phyloP scores from a whole-genome alignment of 2,797 vertebrate species.

The Aldrovandia affinis region DNA sequence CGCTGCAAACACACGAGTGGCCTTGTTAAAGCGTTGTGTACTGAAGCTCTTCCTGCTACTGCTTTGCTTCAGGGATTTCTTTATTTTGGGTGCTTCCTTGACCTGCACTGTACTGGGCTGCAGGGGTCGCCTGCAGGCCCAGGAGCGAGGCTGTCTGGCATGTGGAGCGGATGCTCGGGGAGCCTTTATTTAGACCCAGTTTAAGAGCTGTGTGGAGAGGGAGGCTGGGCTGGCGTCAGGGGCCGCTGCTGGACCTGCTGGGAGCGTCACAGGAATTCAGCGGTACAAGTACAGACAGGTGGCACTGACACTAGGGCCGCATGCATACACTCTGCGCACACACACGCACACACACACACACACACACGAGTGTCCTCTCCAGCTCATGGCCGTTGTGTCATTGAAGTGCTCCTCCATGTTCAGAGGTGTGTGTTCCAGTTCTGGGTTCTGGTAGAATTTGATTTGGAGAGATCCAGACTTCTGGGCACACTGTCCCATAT shows the following conservation, averaged over 20 bases:
- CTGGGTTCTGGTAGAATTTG: background rate
- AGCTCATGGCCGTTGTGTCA: no score
- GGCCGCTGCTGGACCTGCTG: constrained; percentile 24
- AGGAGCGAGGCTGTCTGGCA: background rate
- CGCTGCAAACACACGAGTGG: background rate
- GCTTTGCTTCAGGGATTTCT: background rate
- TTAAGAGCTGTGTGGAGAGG: constrained; percentile 7
- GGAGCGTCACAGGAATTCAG: constrained; percentile 28
- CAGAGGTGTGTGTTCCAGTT: background rate
- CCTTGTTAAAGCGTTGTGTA: background rate
- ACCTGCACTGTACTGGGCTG: background rate
- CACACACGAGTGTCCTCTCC: no score
- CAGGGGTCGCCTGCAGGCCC: background rate
- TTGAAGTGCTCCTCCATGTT: background rate
- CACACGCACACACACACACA: background rate
- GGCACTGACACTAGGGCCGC: constrained; percentile 14
- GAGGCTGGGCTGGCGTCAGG: background rate
- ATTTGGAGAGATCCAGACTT: background rate
- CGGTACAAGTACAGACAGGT: constrained; percentile 32
- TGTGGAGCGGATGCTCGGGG: background rate
- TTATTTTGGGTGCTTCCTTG: constrained; percentile 7
- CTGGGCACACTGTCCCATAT: background rate
- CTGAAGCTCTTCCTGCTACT: background rate
- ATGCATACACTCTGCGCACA: background rate
- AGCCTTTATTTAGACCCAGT: constrained; percentile 29